Base-by-base conservation (phyloP, 2,797 vertebrate species). In the Picus viridis region DNA sequence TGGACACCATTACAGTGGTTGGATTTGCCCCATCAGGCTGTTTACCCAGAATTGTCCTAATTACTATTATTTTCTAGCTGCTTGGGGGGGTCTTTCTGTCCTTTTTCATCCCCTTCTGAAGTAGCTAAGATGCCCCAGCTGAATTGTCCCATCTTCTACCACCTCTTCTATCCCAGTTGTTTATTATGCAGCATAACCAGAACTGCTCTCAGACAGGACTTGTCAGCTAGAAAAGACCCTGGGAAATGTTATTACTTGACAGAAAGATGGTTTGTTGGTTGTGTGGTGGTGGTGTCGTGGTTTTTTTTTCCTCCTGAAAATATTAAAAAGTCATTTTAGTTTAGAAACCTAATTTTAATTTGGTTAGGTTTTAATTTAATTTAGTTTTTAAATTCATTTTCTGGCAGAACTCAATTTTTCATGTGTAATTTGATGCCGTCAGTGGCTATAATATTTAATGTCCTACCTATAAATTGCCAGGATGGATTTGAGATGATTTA, bases 271-370 rank as follows among this genome's bases (percentile, higher is more conserved):
- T 34, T 36, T 49, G 43, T 13, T 51, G 67, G 23, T 47, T 39
- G 23, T 39, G 23, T 39, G 39, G 39, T 39, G 39, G 39, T 39
- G 39, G 12, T 39, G 34, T 36, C 20, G 11, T n/a, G 6, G 10
- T 16, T 70, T 14, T 54, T 29, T 29, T 12, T 29, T 13, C 23
- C 70, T 77, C n/a, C 36, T 89, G 82, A 93, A 97, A 96, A 95
- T 96, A 96, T 96, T 95, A 97, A 96, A 96, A 95, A 96, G 90
- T 83, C 92, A 59, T 94, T 96, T 95, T 91, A 79, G 94, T 95
- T 95, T 93, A 86, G 95, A 95, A 95, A 93, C 86, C 95, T 96
- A 91, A 96, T 97, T 97, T 96, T 96, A 96, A 96, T 95, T 96
- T 74, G 29, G 94, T 97, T 96, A 92, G 91, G 81, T 94, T 95